These are phyloP conservation scores for Brachyistius frenatus DNA, from an alignment of 2,113 vertebrate species.

Conservation along the genomic window DNA sequence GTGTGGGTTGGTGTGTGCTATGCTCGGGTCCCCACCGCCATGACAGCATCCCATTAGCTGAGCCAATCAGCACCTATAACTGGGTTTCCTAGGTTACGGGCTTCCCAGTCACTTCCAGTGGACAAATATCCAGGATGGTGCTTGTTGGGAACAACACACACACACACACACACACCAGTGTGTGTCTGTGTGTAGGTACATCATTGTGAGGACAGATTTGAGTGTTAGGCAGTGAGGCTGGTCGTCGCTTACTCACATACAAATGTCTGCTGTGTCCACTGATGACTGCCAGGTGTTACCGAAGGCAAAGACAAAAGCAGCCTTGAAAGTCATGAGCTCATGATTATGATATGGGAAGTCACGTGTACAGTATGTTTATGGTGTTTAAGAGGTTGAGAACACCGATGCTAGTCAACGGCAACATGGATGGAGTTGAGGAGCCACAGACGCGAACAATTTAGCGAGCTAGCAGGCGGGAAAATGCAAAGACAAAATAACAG, in stretches of 20 bases:
- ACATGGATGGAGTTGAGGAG: too few species aligned
- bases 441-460: too few species aligned
- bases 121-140: slow-evolving; percentile 27
- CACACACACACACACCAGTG: too few species aligned
- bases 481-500: too few species aligned
- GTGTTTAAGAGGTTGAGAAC: too few species aligned
- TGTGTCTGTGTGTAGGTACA: background rate
- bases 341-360: too few species aligned
- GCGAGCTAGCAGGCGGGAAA: too few species aligned
- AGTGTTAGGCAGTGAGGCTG: background rate
- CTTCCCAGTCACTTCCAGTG: slow-evolving; percentile 42
- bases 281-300: background rate
- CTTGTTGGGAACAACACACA: background rate
- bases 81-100: slow-evolving; percentile 66
- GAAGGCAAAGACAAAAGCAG: background rate
- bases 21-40: slow-evolving; percentile 3
- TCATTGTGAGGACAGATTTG: slow-evolving; percentile 1
- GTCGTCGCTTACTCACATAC: background rate
- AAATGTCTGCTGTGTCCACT: background rate
- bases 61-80: slow-evolving; percentile 43
- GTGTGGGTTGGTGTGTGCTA: slow-evolving; percentile 8
- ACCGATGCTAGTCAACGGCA: too few species aligned
- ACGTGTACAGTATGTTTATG: too few species aligned
- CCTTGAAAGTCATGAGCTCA: too few species aligned
- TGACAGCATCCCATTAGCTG: slow-evolving; percentile 37